phyloP scores from a whole-genome alignment of 2,797 vertebrate species.

The Mus minutoides region DNA sequence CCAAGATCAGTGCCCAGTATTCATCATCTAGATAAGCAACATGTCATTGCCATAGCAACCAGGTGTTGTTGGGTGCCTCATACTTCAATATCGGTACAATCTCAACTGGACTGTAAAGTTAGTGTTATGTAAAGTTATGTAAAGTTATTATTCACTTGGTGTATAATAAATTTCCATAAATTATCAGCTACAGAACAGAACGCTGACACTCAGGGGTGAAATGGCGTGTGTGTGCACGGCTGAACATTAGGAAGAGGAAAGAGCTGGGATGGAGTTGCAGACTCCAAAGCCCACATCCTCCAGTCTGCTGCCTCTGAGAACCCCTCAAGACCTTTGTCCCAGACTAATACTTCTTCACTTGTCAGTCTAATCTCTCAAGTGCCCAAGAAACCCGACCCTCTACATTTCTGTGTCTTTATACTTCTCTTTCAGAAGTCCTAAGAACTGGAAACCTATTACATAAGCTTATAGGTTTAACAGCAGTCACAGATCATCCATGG shows the following conservation, averaged over 20 bases:
- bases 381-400: neutral
- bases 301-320: neutral
- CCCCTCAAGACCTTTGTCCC: neutral
- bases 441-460: neutral
- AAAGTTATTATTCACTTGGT: neutral
- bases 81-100: neutral
- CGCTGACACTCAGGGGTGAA: neutral
- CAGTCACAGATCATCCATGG: neutral
- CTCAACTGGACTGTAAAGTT: neutral
- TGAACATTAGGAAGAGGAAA: neutral
- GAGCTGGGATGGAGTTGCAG: neutral
- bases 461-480: neutral
- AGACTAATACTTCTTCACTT: neutral
- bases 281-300: neutral
- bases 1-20: too few relatives aligned
- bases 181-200: neutral
- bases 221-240: neutral
- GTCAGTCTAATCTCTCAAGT: neutral
- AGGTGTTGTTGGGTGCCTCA: neutral
- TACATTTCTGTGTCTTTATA: neutral
- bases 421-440: constrained; percentile 6
- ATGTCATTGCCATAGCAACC: neutral
- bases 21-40: neutral
- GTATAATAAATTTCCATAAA: too few relatives aligned
- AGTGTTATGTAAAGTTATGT: too few relatives aligned